These are phyloP conservation scores for Cinara cedri DNA, from an alignment of 2,888 invertebrate species.

Conservation along the genomic window DNA sequence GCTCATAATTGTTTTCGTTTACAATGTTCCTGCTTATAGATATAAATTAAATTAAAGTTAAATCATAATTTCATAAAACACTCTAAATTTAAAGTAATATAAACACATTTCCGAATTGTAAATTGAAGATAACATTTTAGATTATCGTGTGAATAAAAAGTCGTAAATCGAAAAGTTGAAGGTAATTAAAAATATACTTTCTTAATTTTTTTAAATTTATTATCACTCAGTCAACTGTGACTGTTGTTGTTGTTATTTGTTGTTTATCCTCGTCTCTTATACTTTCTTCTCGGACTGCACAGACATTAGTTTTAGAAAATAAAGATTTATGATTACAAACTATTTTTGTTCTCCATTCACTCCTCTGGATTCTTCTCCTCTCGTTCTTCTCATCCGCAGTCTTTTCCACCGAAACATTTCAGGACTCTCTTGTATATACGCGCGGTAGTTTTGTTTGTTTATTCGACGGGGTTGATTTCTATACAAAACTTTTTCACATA, in stretches of 20 bases:
- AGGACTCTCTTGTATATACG: background rate
- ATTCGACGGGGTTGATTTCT: slow-evolving; percentile 32
- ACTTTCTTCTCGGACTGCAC: background rate
- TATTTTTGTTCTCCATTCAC: slow-evolving; percentile 21
- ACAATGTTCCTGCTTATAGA: too few relatives aligned
- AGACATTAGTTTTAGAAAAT: slow-evolving; percentile 26
- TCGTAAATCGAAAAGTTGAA: slow-evolving; percentile 9
- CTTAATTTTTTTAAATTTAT: slow-evolving; percentile 24
- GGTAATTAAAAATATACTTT: slow-evolving; percentile 24
- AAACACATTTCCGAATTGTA: background rate
- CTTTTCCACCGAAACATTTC: slow-evolving; percentile 4
- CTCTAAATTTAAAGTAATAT: too few relatives aligned
- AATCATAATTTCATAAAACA: too few relatives aligned
- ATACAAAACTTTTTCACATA: slow-evolving; percentile 14
- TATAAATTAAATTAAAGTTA: too few relatives aligned
- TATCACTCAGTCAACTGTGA: slow-evolving; percentile 13
- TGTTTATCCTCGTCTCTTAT: background rate
- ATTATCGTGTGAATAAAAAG: background rate
- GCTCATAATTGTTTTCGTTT: too few relatives aligned
- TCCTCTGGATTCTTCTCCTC: background rate
- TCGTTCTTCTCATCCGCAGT: too few relatives aligned
- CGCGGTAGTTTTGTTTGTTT: slow-evolving; percentile 10
- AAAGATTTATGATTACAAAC: slow-evolving; percentile 48
- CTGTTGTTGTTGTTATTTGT: too few relatives aligned
- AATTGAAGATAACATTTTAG: background rate